phyloP scores from a whole-genome alignment of 2,113 vertebrate species.

The Vanacampus margaritifer region DNA sequence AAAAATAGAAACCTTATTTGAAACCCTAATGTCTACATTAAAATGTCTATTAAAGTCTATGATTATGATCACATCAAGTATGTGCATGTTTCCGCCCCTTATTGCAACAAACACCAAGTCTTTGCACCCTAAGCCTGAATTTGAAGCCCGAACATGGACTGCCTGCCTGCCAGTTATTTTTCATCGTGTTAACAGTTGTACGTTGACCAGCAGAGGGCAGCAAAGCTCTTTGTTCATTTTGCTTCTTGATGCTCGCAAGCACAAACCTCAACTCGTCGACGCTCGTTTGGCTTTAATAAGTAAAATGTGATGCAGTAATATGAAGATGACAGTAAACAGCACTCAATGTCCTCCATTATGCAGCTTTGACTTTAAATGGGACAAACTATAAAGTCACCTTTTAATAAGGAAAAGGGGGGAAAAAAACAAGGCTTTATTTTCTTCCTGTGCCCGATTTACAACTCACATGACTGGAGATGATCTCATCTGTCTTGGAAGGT shows the following conservation, averaged over 20 bases:
- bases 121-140: neutral
- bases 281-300: neutral
- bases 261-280: neutral
- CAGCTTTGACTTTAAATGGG: neutral
- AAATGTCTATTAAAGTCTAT: too few relatives aligned
- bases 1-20: too few relatives aligned
- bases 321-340: neutral
- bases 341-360: slow-evolving; percentile 3
- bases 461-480: neutral
- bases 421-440: neutral
- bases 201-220: slow-evolving; percentile 51
- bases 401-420: too few relatives aligned
- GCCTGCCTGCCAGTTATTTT: neutral
- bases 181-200: neutral
- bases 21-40: too few relatives aligned
- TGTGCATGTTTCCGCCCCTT: too few relatives aligned
- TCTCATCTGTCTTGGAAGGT: neutral
- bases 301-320: too few relatives aligned
- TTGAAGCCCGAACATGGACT: neutral
- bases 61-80: too few relatives aligned
- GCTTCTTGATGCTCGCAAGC: too few relatives aligned
- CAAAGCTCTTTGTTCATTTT: slow-evolving; percentile 37
- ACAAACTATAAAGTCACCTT: neutral
- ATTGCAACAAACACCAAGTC: neutral
- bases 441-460: neutral